A percentile compares a stretch with the other conserved stretches of the same genome.
phyloP scores from a whole-genome alignment of 1,140 invertebrate species.

The Megalopta genalis region DNA sequence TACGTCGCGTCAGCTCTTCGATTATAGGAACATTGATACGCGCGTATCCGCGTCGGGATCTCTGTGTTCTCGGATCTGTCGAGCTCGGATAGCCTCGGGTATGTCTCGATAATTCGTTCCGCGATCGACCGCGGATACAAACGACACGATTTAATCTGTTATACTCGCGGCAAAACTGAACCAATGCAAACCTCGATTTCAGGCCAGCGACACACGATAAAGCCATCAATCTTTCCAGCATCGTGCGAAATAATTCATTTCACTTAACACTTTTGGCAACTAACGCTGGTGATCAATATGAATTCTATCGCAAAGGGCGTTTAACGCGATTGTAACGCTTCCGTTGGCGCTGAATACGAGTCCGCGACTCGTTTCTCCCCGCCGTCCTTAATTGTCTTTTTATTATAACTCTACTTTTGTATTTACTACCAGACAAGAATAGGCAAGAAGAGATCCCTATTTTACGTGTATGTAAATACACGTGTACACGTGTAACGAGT shows the following conservation, averaged over 20 bases:
- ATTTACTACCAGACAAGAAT: too few species aligned
- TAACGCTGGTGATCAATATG: too few species aligned
- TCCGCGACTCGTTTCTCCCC: too few species aligned
- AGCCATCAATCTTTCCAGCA: not conserved
- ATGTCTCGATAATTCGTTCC: constrained; percentile 25
- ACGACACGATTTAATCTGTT: constrained; percentile 27
- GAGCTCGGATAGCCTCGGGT: not conserved
- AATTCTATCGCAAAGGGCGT: too few species aligned
- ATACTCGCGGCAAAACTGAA: not conserved
- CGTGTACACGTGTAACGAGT: too few species aligned
- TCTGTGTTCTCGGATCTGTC: constrained; percentile 3
- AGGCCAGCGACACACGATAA: not conserved
- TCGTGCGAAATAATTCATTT: not conserved
- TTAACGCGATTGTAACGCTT: too few species aligned
- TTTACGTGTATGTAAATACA: too few species aligned
- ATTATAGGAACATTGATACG: not conserved
- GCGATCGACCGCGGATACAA: constrained; percentile 10
- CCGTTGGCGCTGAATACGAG: too few species aligned
- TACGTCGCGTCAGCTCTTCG: constrained; percentile 13
- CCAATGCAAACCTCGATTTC: not conserved
- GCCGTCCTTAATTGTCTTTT: too few species aligned
- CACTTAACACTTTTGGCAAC: not conserved
- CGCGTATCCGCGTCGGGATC: constrained; percentile 11
- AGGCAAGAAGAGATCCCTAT: too few species aligned
- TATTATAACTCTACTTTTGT: too few species aligned